Conservation (phyloP, 2,888 invertebrate genomes). For the Hirtodrosophila cameraria region DNA sequence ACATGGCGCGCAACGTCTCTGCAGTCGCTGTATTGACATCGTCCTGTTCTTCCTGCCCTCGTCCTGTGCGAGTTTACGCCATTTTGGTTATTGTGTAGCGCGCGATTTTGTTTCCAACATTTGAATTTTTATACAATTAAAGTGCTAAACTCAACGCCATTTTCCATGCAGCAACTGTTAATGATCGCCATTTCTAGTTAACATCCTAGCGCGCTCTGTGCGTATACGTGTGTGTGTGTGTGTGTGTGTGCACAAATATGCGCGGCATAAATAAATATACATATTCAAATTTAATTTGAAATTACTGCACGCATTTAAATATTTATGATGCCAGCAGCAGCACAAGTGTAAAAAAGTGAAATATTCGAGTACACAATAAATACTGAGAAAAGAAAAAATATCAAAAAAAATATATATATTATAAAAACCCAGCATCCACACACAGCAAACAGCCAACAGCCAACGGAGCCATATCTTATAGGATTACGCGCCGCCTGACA, state of each 20-base stretch:
- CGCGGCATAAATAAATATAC: conserved; percentile 61
- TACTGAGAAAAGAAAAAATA: conserved; percentile 10
- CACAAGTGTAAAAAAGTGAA: conserved; percentile 56
- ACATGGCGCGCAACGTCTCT: conserved; percentile 57
- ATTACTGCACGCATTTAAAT: conserved; percentile 78
- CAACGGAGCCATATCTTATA: conserved; percentile 63
- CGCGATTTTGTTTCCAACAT: conserved; percentile 59
- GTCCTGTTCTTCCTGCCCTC: conserved; percentile 2
- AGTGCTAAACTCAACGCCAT: conserved; percentile 61
- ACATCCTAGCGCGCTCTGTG: no score
- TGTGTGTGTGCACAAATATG: conserved; percentile 52
- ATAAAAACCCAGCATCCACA: conserved; percentile 5
- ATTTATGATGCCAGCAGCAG: conserved; percentile 61
- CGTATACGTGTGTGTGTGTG: conserved; percentile 2
- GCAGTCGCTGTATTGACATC: conserved; percentile 11
- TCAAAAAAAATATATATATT: conserved; percentile 7
- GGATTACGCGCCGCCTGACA: conserved; percentile 68
- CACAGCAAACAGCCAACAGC: conserved; percentile 22
- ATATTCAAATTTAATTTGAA: conserved; percentile 74
- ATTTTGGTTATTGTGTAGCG: conserved; percentile 33
- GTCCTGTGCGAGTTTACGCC: conserved; percentile 38
- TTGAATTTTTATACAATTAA: conserved; percentile 78
- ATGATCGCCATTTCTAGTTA: conserved; percentile 32
- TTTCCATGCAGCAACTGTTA: conserved; percentile 47
- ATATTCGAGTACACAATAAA: conserved; percentile 18